phyloP scores from a whole-genome alignment of 2,888 invertebrate species.

The Ethmia dodecea region DNA sequence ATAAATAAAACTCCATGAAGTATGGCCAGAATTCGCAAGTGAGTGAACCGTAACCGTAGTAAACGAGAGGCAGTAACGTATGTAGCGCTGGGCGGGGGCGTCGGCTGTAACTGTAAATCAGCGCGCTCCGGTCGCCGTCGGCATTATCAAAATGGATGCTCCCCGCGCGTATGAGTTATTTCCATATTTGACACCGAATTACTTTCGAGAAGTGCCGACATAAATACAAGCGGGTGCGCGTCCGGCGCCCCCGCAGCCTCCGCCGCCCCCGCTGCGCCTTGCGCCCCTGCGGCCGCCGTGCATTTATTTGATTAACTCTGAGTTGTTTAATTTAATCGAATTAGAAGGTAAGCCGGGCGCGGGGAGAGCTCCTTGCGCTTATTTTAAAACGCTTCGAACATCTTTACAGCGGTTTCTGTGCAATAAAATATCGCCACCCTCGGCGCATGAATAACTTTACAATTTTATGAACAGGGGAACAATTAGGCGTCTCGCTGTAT shows the following conservation, averaged over 20 bases:
- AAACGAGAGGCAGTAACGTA: background rate
- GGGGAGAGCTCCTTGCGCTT: conserved; percentile 46
- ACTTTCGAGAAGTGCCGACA: conserved; percentile 77
- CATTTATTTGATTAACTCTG: conserved; percentile 79
- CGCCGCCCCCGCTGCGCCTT: conserved; percentile 21
- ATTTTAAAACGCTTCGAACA: conserved; percentile 74
- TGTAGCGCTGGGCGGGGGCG: conserved; percentile 1
- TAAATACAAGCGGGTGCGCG: conserved; percentile 54
- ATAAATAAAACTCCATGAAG: too few species aligned
- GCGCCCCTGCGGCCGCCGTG: conserved; percentile 53
- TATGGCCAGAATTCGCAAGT: too few species aligned
- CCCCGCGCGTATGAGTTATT: conserved; percentile 74
- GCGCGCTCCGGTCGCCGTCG: conserved; percentile 65
- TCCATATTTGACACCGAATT: conserved; percentile 78
- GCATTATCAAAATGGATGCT: conserved; percentile 76
- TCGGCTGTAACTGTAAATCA: conserved; percentile 59
- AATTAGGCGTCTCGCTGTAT: conserved; percentile 67
- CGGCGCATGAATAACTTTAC: conserved; percentile 69
- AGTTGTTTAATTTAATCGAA: conserved; percentile 79
- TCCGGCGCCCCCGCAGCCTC: conserved; percentile 30
- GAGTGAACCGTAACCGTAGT: too few species aligned
- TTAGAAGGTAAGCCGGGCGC: conserved; percentile 67
- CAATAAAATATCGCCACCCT: conserved; percentile 74
- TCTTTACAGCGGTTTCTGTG: conserved; percentile 76
- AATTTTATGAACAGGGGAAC: conserved; percentile 77